These are phyloP conservation scores for Euglossa dilemma DNA, from an alignment of 1,140 invertebrate genomes.

Conservation along the genomic window DNA sequence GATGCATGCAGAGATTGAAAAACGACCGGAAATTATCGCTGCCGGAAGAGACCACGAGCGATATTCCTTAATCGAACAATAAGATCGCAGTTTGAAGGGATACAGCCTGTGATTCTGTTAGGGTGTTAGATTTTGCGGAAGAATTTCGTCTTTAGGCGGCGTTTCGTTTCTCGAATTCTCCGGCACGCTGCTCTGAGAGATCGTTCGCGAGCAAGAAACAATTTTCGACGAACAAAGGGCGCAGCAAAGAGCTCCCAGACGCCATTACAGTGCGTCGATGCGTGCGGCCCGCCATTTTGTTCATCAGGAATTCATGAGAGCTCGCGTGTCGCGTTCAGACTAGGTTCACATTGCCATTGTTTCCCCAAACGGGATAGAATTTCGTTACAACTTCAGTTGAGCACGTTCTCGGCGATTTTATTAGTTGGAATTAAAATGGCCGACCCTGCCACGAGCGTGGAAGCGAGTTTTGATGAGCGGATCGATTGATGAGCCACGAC, in stretches of 20 bases:
- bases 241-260: not conserved
- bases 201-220: not conserved
- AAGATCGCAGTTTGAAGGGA: too few species aligned
- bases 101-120: too few species aligned
- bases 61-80: not conserved
- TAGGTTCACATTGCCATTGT: not conserved
- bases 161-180: too few species aligned
- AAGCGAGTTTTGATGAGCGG: slow-evolving; percentile 21
- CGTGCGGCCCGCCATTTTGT: not conserved
- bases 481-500: slow-evolving; percentile 17
- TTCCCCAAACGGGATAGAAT: not conserved
- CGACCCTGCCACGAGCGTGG: not conserved
- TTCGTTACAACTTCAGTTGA: slow-evolving; percentile 8
- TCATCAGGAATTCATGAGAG: not conserved
- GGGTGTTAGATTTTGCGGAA: too few species aligned
- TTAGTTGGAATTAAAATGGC: slow-evolving; percentile 17
- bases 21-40: not conserved
- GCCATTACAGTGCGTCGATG: not conserved
- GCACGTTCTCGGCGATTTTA: not conserved
- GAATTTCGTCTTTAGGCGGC: too few species aligned
- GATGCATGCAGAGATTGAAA: not conserved
- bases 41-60: not conserved
- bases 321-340: slow-evolving; percentile 6
- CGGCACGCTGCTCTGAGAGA: not conserved
- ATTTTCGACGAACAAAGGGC: not conserved